Percentiles rank a stretch among this genome's conserved stretches.
Evolutionary conservation across 2,888 invertebrate genomes (phyloP).

Genomic region (Rhingia rostrata): DNA sequence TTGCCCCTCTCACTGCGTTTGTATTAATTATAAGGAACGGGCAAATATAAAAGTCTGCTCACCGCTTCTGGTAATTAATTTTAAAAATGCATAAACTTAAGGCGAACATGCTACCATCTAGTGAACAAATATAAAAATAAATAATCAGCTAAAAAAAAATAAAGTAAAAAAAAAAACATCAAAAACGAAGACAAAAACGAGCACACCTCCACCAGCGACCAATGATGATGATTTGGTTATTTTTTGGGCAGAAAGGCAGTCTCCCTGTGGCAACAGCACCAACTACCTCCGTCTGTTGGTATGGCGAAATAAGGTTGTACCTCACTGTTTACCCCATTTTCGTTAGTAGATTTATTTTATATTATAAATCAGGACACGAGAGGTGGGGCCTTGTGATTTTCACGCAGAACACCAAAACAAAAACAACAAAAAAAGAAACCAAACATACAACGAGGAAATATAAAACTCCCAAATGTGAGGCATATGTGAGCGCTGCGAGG

Average conservation of each 20-base stretch:
- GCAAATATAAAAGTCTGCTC: slow-evolving; percentile 40
- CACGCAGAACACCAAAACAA: slow-evolving; percentile 61
- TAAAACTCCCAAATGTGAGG: slow-evolving; percentile 66
- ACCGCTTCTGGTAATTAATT: slow-evolving; percentile 71
- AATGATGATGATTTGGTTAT: slow-evolving; percentile 53
- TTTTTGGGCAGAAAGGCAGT: slow-evolving; percentile 41
- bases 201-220: slow-evolving; percentile 65
- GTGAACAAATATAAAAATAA: slow-evolving; percentile 57
- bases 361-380: slow-evolving; percentile 72
- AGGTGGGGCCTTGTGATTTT: slow-evolving; percentile 73
- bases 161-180: slow-evolving; percentile 27
- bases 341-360: slow-evolving; percentile 74
- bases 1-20: slow-evolving; percentile 23
- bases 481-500: slow-evolving; percentile 48
- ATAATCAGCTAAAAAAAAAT: slow-evolving; percentile 52
- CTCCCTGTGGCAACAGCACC: slow-evolving; percentile 43
- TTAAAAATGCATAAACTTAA: slow-evolving; percentile 74
- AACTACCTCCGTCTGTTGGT: slow-evolving; percentile 9
- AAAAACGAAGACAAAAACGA: slow-evolving; percentile 56
- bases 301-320: slow-evolving; percentile 66
- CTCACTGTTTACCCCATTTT: slow-evolving; percentile 72
- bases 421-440: slow-evolving; percentile 52
- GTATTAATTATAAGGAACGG: slow-evolving; percentile 60
- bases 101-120: slow-evolving; percentile 61
- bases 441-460: slow-evolving; percentile 48